These are phyloP conservation scores for Manacus vitellinus DNA, from an alignment of 2,113 vertebrate species.

Conservation along the genomic window DNA sequence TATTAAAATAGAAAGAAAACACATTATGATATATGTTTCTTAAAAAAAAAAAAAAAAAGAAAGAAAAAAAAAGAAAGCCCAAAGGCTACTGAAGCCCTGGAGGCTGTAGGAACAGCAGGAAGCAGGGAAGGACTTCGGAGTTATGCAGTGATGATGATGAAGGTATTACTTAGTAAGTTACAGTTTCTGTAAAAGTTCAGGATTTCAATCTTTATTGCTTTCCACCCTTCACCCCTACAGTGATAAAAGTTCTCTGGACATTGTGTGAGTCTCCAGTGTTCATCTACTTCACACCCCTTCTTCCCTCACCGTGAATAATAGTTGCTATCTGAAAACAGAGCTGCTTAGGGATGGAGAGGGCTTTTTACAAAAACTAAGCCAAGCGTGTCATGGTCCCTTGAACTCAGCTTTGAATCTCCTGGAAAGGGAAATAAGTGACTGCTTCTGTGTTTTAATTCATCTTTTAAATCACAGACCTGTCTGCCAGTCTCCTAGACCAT, in stretches of 20 bases:
- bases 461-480: neutral
- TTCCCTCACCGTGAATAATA: neutral
- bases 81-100: neutral
- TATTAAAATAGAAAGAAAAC: slow-evolving; percentile 77
- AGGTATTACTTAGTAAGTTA: neutral
- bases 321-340: neutral
- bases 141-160: neutral
- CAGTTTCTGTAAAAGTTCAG: neutral
- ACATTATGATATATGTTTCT: slow-evolving; percentile 61
- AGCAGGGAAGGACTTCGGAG: neutral
- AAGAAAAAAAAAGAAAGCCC: neutral
- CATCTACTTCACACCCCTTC: neutral
- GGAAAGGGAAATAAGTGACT: neutral
- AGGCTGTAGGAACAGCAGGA: neutral
- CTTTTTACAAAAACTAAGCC: neutral
- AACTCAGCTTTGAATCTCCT: neutral
- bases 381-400: fast-evolving
- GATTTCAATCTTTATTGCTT: neutral
- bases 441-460: neutral
- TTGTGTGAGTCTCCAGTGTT: neutral
- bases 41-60: neutral
- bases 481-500: neutral
- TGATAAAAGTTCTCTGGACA: neutral
- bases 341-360: neutral
- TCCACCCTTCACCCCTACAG: neutral